Base-by-base conservation (phyloP, 1,140 invertebrate species). In the Araneus ventricosus region DNA sequence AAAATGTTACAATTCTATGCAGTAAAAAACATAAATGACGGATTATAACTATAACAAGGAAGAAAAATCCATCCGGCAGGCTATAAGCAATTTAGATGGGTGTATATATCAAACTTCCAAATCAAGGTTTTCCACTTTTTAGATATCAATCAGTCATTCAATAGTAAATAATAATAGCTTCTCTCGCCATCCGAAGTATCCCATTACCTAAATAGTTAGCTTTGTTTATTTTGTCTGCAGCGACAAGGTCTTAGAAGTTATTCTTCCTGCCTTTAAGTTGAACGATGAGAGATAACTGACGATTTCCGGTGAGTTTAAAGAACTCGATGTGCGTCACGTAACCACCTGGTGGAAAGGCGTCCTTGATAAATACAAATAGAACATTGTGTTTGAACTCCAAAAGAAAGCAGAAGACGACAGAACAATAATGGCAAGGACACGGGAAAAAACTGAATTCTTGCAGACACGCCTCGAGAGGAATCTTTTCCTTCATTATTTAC, bases 321-420 rank as follows among this genome's bases (percentile, higher is more conserved):
- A 84, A 84, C 80, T 41, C 45, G 24, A 17, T 27, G 24, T 41
- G 7, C 80, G 27, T 84, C 80, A 84, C 80, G 80, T 84, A 84
- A 45, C 45, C 45, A 84, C 45, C 39, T 30, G 80, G 45, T 84
- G n/a, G 39, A 52, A 84, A 52, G 14, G 2, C 41, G 80, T 41
- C 80, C 80, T 84, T 84, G 39, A 84, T 41, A 52, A 84, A 63
- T 37, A 87, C 85, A 87, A 87, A 87, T 63, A 99, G 94, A 45
- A 97, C 98, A 95, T 99, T 99, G 95, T 99, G 99, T 95, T 99
- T 99, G 41, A 52, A 84, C 82, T 57, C 82, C 82, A 59, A 99
- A 95, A 37, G 98, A 97, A 98, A 96, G 7, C 99, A 98, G 0
- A 97, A 98, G 20, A 67, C 45, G 75, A 98, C 96, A 30, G 99